Base-by-base conservation (phyloP, 2,888 invertebrate species). In the Leptopilina myrica region DNA sequence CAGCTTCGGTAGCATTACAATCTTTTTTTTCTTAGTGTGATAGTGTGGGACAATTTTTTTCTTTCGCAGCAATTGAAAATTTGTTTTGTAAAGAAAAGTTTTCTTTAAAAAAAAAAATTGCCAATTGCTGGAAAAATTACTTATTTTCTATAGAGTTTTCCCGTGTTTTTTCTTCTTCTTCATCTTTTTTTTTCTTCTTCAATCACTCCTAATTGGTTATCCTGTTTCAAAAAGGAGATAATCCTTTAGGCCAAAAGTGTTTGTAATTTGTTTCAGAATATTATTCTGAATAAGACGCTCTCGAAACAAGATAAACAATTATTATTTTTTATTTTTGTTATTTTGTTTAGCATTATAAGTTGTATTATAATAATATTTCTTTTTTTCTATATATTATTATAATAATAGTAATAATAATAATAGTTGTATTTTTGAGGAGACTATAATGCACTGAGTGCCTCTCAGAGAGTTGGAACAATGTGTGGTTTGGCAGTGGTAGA, bases 401-500 rank as follows among this genome's bases (percentile, higher is more conserved):
- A 65, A 78, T 80, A 69, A 26, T 65, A 76, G 62, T 67, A 53
- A 76, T 20, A 7, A 76, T 20, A 7, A 7, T 78, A 69, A 26
- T 75, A 78, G 66, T 67, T 43, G 67, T 79, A 65, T 33, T 73
- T 75, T 64, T 76, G 81, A 75, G 46, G 78, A 76, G 73, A 62
- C 46, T 78, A 79, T 80, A 81, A 67, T 84, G 82, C 76, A 78
- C 80, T 65, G 78, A 83, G 76, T 78, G 84, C 83, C 83, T 85
- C 89, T 91, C 91, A 92, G 86, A 91, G 91, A 85, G 87, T 90
- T 80, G 93, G 90, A 81, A 93, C 93, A 84, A 94, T 92, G 91
- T 94, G 96, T 87, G 97, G 97, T 93, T 97, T 97, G 92, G 96
- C 96, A 89, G 97, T 96, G 88, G 96, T 96, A 89, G 96, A 96